Percentiles rank a stretch among this genome's conserved stretches.
These are phyloP conservation scores for Epistrophella euchroma DNA, from an alignment of 2,888 invertebrate genomes.

Conservation along the genomic window DNA sequence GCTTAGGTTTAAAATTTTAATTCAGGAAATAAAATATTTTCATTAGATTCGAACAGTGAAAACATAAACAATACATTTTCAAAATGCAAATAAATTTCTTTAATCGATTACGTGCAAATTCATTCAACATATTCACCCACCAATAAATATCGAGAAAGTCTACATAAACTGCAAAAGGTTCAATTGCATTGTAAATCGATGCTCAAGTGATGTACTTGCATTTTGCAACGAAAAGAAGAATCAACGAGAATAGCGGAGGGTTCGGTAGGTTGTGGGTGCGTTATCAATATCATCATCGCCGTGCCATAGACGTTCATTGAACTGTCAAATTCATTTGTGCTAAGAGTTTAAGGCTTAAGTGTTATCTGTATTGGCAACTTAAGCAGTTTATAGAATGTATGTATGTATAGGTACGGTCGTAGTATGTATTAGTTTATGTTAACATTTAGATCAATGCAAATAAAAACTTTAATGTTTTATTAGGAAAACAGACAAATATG, in stretches of 20 bases:
- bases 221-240: conserved; percentile 1
- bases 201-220: not conserved
- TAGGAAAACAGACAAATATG: too few relatives aligned
- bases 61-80: too few relatives aligned
- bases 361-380: conserved; percentile 48
- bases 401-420: not conserved
- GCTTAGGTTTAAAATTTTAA: too few relatives aligned
- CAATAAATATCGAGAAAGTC: not conserved
- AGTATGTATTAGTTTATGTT: not conserved
- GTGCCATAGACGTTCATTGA: conserved; percentile 37
- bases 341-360: conserved; percentile 33
- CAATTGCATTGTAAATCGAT: conserved; percentile 7
- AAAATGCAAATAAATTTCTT: too few relatives aligned
- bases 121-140: not conserved
- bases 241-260: too few relatives aligned
- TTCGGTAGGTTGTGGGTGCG: too few relatives aligned
- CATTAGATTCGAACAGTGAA: not conserved
- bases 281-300: not conserved
- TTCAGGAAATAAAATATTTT: too few relatives aligned
- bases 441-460: too few relatives aligned
- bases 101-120: not conserved
- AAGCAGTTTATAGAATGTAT: not conserved
- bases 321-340: conserved; percentile 40
- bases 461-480: too few relatives aligned
- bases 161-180: not conserved